Evolutionary conservation across 2,113 vertebrate genomes (phyloP).

Genomic region (Aegotheles bennettii): DNA sequence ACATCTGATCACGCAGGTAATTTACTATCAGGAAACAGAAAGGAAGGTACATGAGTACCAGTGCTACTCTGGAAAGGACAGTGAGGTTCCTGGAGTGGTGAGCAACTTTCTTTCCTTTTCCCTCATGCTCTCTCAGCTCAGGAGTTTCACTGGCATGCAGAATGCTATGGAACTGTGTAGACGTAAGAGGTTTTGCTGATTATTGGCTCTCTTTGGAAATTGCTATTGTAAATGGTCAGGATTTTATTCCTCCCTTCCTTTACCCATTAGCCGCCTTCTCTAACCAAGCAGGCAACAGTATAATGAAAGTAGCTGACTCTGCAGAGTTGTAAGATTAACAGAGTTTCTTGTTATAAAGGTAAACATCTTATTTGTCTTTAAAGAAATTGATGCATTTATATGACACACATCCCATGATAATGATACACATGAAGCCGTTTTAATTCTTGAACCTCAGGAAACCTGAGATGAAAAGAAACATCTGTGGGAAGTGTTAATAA

Average conservation of each 20-base stretch:
- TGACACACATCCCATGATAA: neutral
- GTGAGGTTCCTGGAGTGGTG: constrained; percentile 61
- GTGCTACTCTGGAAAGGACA: neutral
- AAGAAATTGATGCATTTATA: neutral
- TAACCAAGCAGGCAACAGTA: neutral
- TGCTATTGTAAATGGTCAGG: neutral
- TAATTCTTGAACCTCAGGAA: neutral
- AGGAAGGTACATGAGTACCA: neutral
- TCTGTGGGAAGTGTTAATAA: neutral
- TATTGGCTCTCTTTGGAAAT: neutral
- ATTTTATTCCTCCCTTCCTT: neutral
- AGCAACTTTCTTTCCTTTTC: constrained; percentile 50
- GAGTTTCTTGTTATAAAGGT: neutral
- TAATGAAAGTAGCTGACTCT: neutral
- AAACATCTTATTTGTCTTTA: neutral
- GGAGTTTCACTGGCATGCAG: constrained; percentile 54
- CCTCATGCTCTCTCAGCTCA: constrained; percentile 38
- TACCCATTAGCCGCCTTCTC: neutral
- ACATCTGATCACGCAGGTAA: neutral
- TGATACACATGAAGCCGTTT: neutral
- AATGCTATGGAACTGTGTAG: constrained; percentile 52
- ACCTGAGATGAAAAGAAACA: neutral
- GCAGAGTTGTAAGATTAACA: neutral
- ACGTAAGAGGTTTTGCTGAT: neutral
- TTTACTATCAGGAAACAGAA: neutral